Evolutionary conservation across 2,888 invertebrate genomes (phyloP).

Genomic region (Pherbina coryleti): DNA sequence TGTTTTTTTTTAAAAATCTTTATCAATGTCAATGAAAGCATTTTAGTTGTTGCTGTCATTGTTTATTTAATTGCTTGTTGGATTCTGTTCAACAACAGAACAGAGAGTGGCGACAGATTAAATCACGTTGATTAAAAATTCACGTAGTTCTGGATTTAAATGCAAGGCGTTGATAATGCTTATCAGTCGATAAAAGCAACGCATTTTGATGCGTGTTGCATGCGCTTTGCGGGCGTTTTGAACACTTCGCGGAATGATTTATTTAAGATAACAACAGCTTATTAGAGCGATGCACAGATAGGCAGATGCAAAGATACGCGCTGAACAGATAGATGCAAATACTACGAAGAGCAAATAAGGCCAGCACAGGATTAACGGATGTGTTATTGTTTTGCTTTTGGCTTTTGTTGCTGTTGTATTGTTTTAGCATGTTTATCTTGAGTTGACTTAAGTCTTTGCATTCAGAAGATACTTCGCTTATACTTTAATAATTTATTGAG

Average conservation of each 20-base stretch:
- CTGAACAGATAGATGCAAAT: conserved; percentile 6
- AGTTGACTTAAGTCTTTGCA: neutral
- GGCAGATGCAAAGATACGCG: conserved; percentile 8
- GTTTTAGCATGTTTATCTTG: neutral
- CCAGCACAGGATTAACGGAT: conserved; percentile 10
- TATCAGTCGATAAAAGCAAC: conserved; percentile 50
- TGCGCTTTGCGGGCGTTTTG: neutral
- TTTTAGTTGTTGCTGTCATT: neutral
- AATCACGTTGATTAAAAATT: neutral
- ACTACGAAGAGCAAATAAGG: neutral
- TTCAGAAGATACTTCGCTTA: neutral
- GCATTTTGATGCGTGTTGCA: neutral
- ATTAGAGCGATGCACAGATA: conserved; percentile 42
- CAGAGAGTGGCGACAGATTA: neutral
- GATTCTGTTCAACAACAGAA: neutral
- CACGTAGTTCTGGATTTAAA: conserved; percentile 41
- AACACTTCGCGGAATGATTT: conserved; percentile 9
- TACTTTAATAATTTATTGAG: neutral
- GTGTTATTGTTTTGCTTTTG: neutral
- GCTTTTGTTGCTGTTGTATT: neutral
- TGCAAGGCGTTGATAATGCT: conserved; percentile 48
- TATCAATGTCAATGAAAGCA: conserved; percentile 48
- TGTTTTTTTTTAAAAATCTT: conserved; percentile 29
- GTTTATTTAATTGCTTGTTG: conserved; percentile 4
- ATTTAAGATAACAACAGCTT: conserved; percentile 17